Percentiles rank a stretch among this genome's conserved stretches.
These are phyloP conservation scores for Conus betulinus DNA, from an alignment of 1,140 invertebrate species.

Conservation along the genomic window DNA sequence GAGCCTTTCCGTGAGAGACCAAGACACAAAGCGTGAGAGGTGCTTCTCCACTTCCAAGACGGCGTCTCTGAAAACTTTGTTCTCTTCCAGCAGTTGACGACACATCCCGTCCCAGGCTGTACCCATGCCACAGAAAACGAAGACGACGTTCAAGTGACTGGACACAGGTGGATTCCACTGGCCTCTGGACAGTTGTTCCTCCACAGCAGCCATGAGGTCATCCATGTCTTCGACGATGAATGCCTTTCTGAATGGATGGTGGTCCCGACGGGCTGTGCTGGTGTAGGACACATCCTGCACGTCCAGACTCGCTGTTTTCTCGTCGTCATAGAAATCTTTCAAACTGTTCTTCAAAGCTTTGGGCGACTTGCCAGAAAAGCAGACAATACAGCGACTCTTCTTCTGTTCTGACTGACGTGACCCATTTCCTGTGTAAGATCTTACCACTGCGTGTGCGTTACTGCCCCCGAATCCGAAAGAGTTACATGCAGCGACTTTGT, in stretches of 20 bases:
- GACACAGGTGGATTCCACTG: neutral
- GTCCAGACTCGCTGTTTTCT: constrained; percentile 8
- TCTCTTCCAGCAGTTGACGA: constrained; percentile 41
- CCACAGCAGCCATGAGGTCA: constrained; percentile 26
- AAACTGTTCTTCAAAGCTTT: constrained; percentile 36
- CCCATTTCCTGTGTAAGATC: constrained; percentile 16
- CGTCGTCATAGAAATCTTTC: constrained; percentile 27
- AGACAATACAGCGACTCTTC: constrained; percentile 22
- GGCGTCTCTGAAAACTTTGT: constrained; percentile 38
- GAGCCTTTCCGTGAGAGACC: constrained; percentile 48
- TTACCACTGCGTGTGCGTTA: constrained; percentile 60
- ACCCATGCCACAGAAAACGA: constrained; percentile 64
- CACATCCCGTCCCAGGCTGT: constrained; percentile 61
- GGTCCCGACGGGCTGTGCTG: constrained; percentile 49
- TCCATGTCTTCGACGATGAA: constrained; percentile 36
- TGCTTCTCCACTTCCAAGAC: constrained; percentile 49
- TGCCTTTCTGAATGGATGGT: constrained; percentile 43
- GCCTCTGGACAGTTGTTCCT: neutral
- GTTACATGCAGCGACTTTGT: constrained; percentile 56
- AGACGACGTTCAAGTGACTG: constrained; percentile 36
- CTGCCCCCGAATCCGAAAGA: constrained; percentile 69
- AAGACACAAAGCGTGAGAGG: constrained; percentile 40
- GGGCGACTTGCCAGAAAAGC: constrained; percentile 37
- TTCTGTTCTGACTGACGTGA: constrained; percentile 46
- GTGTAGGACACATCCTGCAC: constrained; percentile 51